Evolutionary conservation across 2,888 invertebrate species (phyloP).

Genomic region (Eutolmus rufibarbis): DNA sequence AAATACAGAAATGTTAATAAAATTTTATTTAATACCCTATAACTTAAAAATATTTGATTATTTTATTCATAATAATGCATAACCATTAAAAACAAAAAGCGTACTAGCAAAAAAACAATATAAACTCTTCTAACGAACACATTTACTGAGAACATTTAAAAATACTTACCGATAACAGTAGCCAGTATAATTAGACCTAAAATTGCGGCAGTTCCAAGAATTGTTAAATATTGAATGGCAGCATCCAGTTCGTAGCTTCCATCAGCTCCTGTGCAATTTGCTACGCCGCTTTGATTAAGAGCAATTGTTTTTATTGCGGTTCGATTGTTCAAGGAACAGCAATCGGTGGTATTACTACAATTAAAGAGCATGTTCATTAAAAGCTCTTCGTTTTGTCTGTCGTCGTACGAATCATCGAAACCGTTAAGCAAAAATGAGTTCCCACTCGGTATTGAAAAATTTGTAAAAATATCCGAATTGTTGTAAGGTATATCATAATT

Average conservation of each 20-base stretch:
- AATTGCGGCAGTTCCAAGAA: constrained; percentile 76
- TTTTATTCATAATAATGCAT: too few species aligned
- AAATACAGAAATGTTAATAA: too few species aligned
- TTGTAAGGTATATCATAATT: constrained; percentile 39
- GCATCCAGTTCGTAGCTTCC: constrained; percentile 48
- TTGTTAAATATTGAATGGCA: constrained; percentile 68
- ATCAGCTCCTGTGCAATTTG: constrained; percentile 3
- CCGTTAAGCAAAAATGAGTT: background rate
- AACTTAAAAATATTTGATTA: too few species aligned
- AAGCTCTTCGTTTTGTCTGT: constrained; percentile 30
- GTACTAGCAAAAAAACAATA: too few species aligned
- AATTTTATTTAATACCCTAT: too few species aligned
- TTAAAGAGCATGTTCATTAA: constrained; percentile 38
- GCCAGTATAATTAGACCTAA: constrained; percentile 84
- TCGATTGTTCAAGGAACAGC: constrained; percentile 22
- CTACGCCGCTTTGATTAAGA: constrained; percentile 6
- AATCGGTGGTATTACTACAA: constrained; percentile 41
- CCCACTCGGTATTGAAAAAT: constrained; percentile 33
- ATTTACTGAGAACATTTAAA: background rate
- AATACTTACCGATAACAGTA: constrained; percentile 68
- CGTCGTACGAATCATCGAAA: constrained; percentile 35
- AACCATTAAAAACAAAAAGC: too few species aligned
- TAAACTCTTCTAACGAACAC: background rate
- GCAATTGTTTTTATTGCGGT: background rate
- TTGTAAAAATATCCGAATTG: constrained; percentile 35